Conservation (phyloP, 2,113 vertebrate genomes). For the Stegastes partitus region DNA sequence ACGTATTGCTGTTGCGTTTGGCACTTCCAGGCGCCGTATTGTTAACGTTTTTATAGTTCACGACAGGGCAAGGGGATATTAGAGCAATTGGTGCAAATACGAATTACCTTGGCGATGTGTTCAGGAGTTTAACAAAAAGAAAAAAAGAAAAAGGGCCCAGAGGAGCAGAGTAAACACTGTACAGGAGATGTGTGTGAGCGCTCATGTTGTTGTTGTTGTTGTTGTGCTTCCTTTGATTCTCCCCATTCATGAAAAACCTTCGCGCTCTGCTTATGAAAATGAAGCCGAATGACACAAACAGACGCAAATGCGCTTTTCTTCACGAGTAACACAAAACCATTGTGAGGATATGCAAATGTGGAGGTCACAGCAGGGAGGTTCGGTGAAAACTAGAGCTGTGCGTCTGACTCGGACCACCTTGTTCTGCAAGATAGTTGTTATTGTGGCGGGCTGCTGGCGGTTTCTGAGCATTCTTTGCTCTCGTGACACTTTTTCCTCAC, state of each 20-base stretch:
- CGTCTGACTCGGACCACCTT: not conserved
- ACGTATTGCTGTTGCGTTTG: not conserved
- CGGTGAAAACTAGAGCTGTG: not conserved
- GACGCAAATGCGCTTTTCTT: not conserved
- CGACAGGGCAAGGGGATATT: conserved; percentile 18
- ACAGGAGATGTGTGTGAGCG: not conserved
- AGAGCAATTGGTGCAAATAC: conserved; percentile 49
- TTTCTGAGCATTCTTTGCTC: too few relatives aligned
- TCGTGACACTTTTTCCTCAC: too few relatives aligned
- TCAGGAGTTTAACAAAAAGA: too few relatives aligned
- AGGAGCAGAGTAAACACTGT: conserved; percentile 1
- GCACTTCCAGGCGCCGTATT: conserved; percentile 6
- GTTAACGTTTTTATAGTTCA: conserved; percentile 43
- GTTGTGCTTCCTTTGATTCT: too few relatives aligned
- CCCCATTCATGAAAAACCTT: not conserved
- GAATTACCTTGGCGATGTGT: conserved; percentile 22
- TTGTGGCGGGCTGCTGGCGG: not conserved
- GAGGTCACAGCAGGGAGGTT: conserved; percentile 2
- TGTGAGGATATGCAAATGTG: conserved; percentile 42
- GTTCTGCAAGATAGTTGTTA: conserved; percentile 14
- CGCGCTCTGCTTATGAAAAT: conserved; percentile 28
- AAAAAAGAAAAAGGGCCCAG: conserved; percentile 20
- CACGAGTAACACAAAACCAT: not conserved
- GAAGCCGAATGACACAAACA: not conserved
- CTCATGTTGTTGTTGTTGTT: not conserved